phyloP scores from a whole-genome alignment of 2,888 invertebrate genomes.

The Steinernema scapterisci region DNA sequence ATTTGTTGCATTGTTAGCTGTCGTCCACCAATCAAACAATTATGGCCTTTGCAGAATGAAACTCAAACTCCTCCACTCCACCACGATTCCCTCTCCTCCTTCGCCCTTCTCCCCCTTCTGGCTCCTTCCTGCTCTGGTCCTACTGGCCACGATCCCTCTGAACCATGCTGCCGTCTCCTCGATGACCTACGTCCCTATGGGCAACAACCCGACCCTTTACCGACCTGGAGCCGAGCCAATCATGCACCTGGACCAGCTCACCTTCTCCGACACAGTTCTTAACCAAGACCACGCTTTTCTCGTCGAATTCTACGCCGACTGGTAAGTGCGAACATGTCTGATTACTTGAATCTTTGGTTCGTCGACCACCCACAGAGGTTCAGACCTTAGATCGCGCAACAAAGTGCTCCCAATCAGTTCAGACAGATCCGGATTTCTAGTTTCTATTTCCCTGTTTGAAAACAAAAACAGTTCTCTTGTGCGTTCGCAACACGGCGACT shows the following conservation, averaged over 20 bases:
- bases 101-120: not conserved
- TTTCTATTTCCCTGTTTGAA: not conserved
- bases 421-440: constrained; percentile 13
- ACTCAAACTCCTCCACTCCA: constrained; percentile 27
- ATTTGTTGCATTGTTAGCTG: constrained; percentile 31
- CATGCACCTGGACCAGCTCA: constrained; percentile 60
- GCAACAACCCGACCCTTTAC: constrained; percentile 62
- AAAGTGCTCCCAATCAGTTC: constrained; percentile 9
- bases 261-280: constrained; percentile 65
- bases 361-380: not conserved
- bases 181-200: constrained; percentile 52
- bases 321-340: constrained; percentile 70
- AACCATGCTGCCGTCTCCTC: constrained; percentile 38
- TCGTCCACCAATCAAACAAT: constrained; percentile 23
- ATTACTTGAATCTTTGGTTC: no score
- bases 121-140: not conserved
- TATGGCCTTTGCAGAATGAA: constrained; percentile 31
- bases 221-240: constrained; percentile 65
- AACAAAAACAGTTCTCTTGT: not conserved
- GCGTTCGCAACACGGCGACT: not conserved
- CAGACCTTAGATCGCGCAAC: no score
- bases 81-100: not conserved
- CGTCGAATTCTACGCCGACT: constrained; percentile 92
- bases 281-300: constrained; percentile 73
- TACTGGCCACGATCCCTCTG: not conserved